Evolutionary conservation across 1,140 invertebrate genomes (phyloP), one percentile per base, ranked within the genome.

Genomic region (Cotesia vestalis): DNA sequence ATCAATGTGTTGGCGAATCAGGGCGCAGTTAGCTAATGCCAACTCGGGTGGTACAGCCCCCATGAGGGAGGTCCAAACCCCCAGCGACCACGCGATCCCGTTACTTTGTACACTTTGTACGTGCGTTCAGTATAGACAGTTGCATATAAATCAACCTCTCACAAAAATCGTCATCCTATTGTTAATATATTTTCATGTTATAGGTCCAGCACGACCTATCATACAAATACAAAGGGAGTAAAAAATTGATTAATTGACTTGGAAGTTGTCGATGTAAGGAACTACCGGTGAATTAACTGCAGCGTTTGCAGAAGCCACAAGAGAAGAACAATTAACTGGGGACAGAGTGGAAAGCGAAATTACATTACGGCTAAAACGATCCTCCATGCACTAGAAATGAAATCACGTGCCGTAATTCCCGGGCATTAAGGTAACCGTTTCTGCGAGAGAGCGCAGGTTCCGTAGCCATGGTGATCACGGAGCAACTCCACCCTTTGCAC

Each of bases 331-430:
- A 74, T 77, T 72, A 46, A 76, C 74, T 70, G 14, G 63, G 63
- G 52, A 46, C 52, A 53, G 64, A 60, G 53, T 53, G 53, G 74
- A 70, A 75, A 76, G 75, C 81, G 81, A 82, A 84, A 84, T 83
- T 81, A 84, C 78, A 82, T 83, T 84, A 84, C 81, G 78, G 76
- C 78, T 82, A 82, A 84, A 81, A 70, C 79, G 77, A 38, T 80
- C 76, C 79, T 80, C 76, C 70, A 77, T 76, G 77, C 36, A 27
- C 27, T 20, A 78, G 60, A 60, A 38, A 62, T 12, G 20, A 85
- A 84, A 85, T 86, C 84, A 85, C 83, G 84, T 85, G 78, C 78
- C 81, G 82, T 86, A 86, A 86, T 86, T 85, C 82, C 81, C 81
- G 78, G 79, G 83, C 81, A 85, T 86, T 86, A 86, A 86, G 83